phyloP scores from a whole-genome alignment of 2,797 vertebrate species.

The Alauda arvensis region DNA sequence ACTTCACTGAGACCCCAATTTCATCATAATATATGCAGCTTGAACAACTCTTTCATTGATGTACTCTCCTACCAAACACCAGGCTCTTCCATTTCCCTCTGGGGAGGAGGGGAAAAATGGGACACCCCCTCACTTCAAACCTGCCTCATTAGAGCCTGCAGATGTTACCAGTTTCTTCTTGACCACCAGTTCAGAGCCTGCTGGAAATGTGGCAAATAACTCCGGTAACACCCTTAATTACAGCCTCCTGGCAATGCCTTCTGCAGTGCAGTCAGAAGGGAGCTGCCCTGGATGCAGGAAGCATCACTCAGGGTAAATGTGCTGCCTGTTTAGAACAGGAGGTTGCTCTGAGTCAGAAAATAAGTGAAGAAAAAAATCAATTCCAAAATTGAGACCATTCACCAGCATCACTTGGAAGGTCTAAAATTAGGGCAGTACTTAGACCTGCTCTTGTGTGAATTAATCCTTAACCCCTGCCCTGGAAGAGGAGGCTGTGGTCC shows the following conservation, averaged over 20 bases:
- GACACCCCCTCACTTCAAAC: neutral
- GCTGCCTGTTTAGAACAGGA: neutral
- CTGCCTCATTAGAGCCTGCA: neutral
- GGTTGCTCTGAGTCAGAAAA: neutral
- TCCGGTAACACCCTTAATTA: neutral
- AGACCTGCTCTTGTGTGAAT: neutral
- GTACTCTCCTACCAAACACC: neutral
- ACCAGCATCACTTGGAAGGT: neutral
- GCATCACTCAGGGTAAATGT: neutral
- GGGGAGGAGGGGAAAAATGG: accelerated
- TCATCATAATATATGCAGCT: accelerated
- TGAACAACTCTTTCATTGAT: neutral
- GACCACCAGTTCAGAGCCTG: neutral
- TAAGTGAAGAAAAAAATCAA: neutral
- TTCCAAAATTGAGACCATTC: neutral
- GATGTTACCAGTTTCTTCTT: neutral
- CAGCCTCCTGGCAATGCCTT: neutral
- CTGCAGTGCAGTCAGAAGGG: neutral
- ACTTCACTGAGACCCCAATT: neutral
- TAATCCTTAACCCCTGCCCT: neutral
- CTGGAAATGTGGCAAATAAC: neutral
- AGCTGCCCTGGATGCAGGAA: neutral
- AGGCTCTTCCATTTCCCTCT: neutral
- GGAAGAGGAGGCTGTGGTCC: neutral
- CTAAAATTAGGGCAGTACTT: neutral